Evolutionary conservation across 2,797 vertebrate genomes (phyloP).

Genomic region (Spinus olivaceus): DNA sequence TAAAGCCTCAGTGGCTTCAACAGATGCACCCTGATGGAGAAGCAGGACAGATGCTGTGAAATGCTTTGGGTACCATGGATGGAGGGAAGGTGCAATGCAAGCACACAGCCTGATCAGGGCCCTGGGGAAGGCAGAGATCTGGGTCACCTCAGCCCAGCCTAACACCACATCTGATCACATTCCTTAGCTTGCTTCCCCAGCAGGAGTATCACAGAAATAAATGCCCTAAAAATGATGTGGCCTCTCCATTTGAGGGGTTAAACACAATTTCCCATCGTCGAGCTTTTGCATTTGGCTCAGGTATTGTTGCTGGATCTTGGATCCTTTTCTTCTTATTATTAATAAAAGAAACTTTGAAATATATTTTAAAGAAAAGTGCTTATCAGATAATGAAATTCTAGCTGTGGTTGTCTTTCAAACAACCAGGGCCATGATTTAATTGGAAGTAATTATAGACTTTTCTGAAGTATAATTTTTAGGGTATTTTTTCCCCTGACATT

Average conservation of each 20-base stretch:
- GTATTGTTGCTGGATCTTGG: constrained; percentile 44
- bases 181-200: background rate
- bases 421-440: constrained; percentile 66
- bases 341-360: constrained; percentile 57
- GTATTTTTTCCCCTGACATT: constrained; percentile 71
- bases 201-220: background rate
- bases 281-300: constrained; percentile 41
- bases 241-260: background rate
- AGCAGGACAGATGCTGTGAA: background rate
- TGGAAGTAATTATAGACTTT: constrained; percentile 72
- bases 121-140: background rate
- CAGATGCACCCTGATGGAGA: background rate
- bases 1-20: background rate
- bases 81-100: background rate
- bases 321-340: constrained; percentile 35
- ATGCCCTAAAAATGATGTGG: background rate
- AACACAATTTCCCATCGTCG: background rate
- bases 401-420: constrained; percentile 69
- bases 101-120: background rate
- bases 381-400: constrained; percentile 73
- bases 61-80: background rate
- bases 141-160: constrained; percentile 28
- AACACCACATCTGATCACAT: background rate
- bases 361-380: constrained; percentile 14
- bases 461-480: constrained; percentile 71